These are phyloP conservation scores for Lordiphosa mommai DNA, from an alignment of 1,140 invertebrate genomes.

Conservation along the genomic window DNA sequence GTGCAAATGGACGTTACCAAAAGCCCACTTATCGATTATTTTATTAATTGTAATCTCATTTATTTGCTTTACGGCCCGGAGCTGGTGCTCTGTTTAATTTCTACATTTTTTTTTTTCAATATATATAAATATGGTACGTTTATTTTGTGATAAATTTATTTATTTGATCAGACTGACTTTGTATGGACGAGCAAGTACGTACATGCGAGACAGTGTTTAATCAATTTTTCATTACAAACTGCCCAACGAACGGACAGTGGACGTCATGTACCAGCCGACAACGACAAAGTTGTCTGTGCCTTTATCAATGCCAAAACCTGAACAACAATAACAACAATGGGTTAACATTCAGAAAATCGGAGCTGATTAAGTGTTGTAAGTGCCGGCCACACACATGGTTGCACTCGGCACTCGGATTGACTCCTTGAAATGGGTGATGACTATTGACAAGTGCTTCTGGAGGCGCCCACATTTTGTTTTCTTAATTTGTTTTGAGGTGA, in stretches of 20 bases:
- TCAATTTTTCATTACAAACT: constrained; percentile 76
- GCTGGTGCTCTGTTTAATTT: constrained; percentile 27
- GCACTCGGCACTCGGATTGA: too few species aligned
- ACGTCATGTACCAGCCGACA: constrained; percentile 13
- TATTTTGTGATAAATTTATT: constrained; percentile 74
- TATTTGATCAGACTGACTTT: constrained; percentile 56
- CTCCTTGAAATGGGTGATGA: constrained; percentile 29
- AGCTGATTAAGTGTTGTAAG: constrained; percentile 49
- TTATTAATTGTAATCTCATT: constrained; percentile 77
- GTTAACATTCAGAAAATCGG: constrained; percentile 32
- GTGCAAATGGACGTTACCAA: background rate
- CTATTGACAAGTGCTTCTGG: constrained; percentile 41
- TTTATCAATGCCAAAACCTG: constrained; percentile 68
- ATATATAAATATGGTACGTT: constrained; percentile 47
- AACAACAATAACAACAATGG: constrained; percentile 11
- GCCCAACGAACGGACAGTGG: constrained; percentile 34
- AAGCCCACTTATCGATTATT: constrained; percentile 70
- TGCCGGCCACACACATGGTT: constrained; percentile 2
- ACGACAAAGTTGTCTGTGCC: constrained; percentile 27
- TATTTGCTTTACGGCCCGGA: constrained; percentile 43
- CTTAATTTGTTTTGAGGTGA: constrained; percentile 2
- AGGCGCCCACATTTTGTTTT: constrained; percentile 19
- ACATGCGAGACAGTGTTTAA: constrained; percentile 32
- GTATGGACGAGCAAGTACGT: background rate
- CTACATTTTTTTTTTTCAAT: constrained; percentile 42